Base-by-base conservation (phyloP, 2,797 vertebrate genomes). In the Brachymystax lenok region DNA sequence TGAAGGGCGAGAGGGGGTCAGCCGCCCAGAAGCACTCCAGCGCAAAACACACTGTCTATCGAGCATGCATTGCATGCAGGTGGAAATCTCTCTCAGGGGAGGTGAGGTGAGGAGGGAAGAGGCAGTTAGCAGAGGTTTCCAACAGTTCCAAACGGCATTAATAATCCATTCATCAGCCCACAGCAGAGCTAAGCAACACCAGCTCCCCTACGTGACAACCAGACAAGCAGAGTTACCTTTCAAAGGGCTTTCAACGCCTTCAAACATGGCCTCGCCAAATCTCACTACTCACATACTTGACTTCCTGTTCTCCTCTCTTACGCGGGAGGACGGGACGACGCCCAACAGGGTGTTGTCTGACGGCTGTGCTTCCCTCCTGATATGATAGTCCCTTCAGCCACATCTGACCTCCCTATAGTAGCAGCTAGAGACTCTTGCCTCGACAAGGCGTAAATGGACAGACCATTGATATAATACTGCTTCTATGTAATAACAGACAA, bases 221-320 rank as follows among this genome's bases (percentile, higher is more conserved):
- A 46, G 3, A 46, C 40, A 89, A 93, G 92, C 94, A 93, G 82
- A 88, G 92, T 95, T 95, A 95, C 94, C 94, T 94, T 90, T 84
- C 86, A 79, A 74, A 86, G 80, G 86, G 75, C 83, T 88, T 87
- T 90, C 80, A 40, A 33, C 28, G 28, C 33, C 19, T 69, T 69
- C 28, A 54, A 33, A 54, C 72, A 14, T 21, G 54, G 54, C 71
- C 71, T 73, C n/a, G 73, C 78, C n/a, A 30, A 30, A 80, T 80
- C 77, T 83, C 80, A 76, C 82, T 88, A 89, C 82, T 86, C 78
- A 83, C 84, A 85, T 74, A 78, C 73, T 77, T 77, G n/a, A 88
- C 16, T 73, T 89, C 40, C 80, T 81, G 88, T 93, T 77, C 67
- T 89, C 85, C 78, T 90, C 67, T 88, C 85, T 77, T 90, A 90